These are phyloP conservation scores for Eupithecia dodoneata DNA, from an alignment of 2,888 invertebrate genomes.

Conservation along the genomic window DNA sequence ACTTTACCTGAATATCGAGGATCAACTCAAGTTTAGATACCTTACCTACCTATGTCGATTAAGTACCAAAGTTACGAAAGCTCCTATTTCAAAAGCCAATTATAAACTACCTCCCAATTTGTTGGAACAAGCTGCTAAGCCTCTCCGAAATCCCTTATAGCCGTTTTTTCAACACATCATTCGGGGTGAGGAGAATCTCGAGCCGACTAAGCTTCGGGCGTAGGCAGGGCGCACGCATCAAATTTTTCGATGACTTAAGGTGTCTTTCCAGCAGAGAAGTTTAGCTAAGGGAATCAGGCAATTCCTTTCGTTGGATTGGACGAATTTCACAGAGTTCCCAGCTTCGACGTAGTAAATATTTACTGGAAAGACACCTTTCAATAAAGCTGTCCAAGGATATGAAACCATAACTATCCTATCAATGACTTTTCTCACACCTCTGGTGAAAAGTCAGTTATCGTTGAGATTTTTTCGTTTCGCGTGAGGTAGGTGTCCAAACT, in stretches of 20 bases:
- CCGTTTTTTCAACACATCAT: constrained; percentile 46
- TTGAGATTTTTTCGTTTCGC: background rate
- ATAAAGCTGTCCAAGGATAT: background rate
- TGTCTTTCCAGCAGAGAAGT: background rate
- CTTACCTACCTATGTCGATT: constrained; percentile 21
- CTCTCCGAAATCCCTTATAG: constrained; percentile 36
- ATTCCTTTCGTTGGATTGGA: background rate
- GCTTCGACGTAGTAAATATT: background rate
- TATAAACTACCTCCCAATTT: constrained; percentile 42
- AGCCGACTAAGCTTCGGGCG: constrained; percentile 59
- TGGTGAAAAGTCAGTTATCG: background rate
- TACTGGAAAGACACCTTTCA: background rate
- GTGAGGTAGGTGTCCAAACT: background rate
- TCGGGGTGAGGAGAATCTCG: constrained; percentile 39
- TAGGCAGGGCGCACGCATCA: constrained; percentile 67
- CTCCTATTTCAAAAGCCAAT: constrained; percentile 36
- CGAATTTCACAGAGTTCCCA: background rate
- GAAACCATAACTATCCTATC: background rate
- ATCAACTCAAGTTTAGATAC: constrained; percentile 20
- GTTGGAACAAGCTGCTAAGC: constrained; percentile 37
- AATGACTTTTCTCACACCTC: background rate
- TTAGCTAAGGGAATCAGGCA: background rate
- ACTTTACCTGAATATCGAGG: constrained; percentile 16
- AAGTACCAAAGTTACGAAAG: constrained; percentile 22
- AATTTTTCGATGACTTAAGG: constrained; percentile 67